Evolutionary conservation across 92 coral and sea anemone species (phyloP), one percentile per base, ranked within the genome.

Genomic region (Siderastrea siderea): DNA sequence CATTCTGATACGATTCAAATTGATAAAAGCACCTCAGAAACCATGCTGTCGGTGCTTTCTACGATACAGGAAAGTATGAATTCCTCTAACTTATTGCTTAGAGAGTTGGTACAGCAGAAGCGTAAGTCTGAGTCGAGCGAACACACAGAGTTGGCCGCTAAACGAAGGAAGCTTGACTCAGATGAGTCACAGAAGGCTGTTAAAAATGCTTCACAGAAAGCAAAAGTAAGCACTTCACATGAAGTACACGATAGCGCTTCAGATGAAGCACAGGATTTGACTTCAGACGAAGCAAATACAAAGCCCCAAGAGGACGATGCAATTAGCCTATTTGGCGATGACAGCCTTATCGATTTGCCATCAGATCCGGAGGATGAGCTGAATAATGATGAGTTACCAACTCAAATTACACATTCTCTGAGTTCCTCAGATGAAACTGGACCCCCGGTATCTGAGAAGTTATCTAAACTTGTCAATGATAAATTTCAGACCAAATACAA

Each of bases 121-220:
- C 57, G 57, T 53, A 53, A 53, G 57, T 53, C 57, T 53, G 10
- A 5, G 57, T 53, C 57, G 57, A 53, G 57, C 10, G 6, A 5
- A 9, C 57, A 53, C 6, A 53, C 57, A 53, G 57, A 53, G 6
- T 53, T 9, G 5, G 57, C 57, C 57, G 57, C 57, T 9, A 53
- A 53, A 53, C 57, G 10, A 53, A 53, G 1, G 57, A 53, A 53
- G 10, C 57, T 53, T 53, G 57, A 53, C 57, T 9, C 57, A 5
- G 10, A 53, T 53, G 57, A 53, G 57, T 53, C 57, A 53, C 5
- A 53, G 0, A 0, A 53, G 57, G 57, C 57, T 53, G 57, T 53
- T 53, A 26, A 26, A 26, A 62, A 47, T 48, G 78, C 91, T 72
- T 88, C 91, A 88, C 80, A 88, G 87, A 74, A 88, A 88, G 91